Conservation (phyloP, 2,113 vertebrate species). For the Leptocoma aspasia region DNA sequence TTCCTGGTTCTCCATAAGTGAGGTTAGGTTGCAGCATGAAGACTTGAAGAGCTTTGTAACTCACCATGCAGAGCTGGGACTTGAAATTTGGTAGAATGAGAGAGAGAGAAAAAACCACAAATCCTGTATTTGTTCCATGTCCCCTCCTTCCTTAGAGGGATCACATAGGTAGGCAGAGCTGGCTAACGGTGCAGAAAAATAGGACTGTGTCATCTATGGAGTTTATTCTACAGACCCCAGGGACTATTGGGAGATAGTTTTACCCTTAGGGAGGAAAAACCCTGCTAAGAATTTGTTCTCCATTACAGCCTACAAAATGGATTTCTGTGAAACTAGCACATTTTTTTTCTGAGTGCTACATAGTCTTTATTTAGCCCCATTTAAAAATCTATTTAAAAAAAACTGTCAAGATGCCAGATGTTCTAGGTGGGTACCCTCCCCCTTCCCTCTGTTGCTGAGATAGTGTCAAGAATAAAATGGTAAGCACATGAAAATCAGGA, state of each 20-base stretch:
- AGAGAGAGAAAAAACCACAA: not conserved
- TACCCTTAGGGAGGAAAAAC: not conserved
- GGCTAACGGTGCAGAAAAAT: not conserved
- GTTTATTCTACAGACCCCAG: not conserved
- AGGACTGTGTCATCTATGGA: not conserved
- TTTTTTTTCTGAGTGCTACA: not conserved
- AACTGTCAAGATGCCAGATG: slow-evolving; percentile 53
- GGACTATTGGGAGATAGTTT: not conserved
- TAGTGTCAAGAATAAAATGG: slow-evolving; percentile 9
- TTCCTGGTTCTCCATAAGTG: not conserved
- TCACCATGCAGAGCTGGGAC: not conserved
- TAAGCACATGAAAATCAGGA: slow-evolving; percentile 44
- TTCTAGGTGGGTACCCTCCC: slow-evolving; percentile 35
- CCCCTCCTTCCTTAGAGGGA: not conserved
- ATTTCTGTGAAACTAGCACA: slow-evolving; percentile 31
- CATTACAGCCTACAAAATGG: not conserved
- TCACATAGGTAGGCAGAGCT: not conserved
- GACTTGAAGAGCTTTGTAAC: not conserved
- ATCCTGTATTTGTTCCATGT: not conserved
- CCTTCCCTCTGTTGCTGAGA: not conserved
- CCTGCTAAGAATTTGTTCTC: not conserved
- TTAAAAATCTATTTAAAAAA: slow-evolving; percentile 45
- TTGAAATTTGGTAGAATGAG: not conserved
- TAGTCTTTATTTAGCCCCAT: slow-evolving; percentile 47
- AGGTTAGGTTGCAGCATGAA: not conserved